Conservation (phyloP, 2,888 invertebrate species). For the Isoperla grammatica region DNA sequence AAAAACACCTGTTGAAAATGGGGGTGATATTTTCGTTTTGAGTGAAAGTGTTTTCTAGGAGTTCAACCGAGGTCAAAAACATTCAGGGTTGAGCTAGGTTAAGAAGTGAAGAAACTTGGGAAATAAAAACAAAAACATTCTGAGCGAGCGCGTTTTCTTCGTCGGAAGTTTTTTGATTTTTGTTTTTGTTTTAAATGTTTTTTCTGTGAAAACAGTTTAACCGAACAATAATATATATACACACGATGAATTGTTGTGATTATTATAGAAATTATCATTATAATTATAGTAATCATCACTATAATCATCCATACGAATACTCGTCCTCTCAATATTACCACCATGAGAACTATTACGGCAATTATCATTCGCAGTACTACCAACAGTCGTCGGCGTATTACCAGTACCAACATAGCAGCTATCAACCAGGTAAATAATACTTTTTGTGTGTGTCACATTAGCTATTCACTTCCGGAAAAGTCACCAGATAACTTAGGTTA, state of each 20-base stretch:
- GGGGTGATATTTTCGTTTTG: not conserved
- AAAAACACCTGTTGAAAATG: too few species aligned
- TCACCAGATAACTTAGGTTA: too few species aligned
- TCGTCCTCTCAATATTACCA: slow-evolving; percentile 1
- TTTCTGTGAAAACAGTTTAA: not conserved
- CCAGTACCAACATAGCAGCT: slow-evolving; percentile 10
- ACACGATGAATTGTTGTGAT: slow-evolving; percentile 17
- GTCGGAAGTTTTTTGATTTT: not conserved
- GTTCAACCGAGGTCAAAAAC: slow-evolving; percentile 8
- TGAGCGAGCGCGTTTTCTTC: not conserved
- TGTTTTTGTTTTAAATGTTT: not conserved
- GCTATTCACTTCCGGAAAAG: too few species aligned
- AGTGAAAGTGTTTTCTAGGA: slow-evolving; percentile 6
- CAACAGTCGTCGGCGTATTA: slow-evolving; percentile 11
- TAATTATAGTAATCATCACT: slow-evolving; percentile 8
- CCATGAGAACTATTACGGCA: slow-evolving; percentile 1
- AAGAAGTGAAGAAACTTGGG: not conserved
- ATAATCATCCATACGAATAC: not conserved
- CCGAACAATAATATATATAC: not conserved
- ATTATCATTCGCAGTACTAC: slow-evolving; percentile 1
- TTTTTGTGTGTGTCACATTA: not conserved
- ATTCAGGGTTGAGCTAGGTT: not conserved
- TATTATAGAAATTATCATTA: slow-evolving; percentile 17
- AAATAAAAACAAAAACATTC: not conserved
- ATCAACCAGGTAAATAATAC: slow-evolving; percentile 1